Conservation (phyloP, 2,113 vertebrate genomes). For the Phyllostomus discolor region DNA sequence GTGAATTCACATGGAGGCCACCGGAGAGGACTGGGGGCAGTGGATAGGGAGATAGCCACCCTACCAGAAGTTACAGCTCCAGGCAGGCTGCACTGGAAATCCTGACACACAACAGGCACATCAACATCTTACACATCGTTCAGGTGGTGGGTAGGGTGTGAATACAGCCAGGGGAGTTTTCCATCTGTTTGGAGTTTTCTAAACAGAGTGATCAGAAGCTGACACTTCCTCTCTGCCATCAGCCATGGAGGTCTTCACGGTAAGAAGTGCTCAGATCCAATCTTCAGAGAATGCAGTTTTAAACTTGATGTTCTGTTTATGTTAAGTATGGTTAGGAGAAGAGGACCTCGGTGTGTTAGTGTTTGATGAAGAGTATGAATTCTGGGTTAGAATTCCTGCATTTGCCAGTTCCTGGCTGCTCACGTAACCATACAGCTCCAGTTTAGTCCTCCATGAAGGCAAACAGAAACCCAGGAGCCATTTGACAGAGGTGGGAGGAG, state of each 20-base stretch:
- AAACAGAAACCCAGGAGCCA: not conserved
- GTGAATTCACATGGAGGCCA: not conserved
- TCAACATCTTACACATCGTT: not conserved
- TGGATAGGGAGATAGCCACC: not conserved
- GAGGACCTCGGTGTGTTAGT: not conserved
- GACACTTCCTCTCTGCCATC: not conserved
- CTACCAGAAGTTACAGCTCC: not conserved
- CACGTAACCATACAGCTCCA: not conserved
- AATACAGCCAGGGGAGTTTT: not conserved
- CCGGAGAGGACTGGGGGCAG: not conserved
- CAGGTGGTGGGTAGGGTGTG: not conserved
- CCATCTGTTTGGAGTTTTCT: no score
- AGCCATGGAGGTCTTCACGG: not conserved
- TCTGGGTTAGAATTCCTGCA: not conserved
- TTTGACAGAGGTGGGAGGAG: not conserved
- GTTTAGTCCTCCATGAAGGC: not conserved
- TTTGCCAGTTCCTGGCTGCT: not conserved
- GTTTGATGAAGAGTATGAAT: not conserved
- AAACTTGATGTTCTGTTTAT: not conserved
- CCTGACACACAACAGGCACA: fast-evolving
- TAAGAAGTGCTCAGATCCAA: not conserved
- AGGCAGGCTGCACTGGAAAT: fast-evolving
- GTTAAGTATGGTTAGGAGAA: not conserved
- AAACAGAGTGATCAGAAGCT: not conserved
- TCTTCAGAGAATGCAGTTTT: not conserved